Evolutionary conservation across 1,140 invertebrate genomes (phyloP).

Genomic region (Drosophila kurseongensis): DNA sequence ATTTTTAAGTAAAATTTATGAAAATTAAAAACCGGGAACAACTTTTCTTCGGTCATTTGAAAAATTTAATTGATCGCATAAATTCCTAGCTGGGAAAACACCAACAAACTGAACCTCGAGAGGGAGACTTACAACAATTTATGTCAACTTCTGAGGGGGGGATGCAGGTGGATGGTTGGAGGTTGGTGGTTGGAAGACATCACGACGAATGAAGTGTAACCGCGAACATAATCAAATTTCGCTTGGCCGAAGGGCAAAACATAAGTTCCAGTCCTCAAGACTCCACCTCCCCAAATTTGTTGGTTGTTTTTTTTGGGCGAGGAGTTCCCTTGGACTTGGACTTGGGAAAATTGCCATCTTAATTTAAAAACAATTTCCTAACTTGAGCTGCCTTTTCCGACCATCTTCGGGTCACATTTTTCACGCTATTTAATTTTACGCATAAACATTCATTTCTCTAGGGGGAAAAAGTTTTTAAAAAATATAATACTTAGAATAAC

Average conservation of each 20-base stretch:
- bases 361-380: conserved; percentile 71
- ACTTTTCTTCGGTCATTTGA: conserved; percentile 73
- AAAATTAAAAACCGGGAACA: conserved; percentile 73
- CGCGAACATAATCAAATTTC: conserved; percentile 77
- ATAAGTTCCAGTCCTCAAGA: conserved; percentile 27
- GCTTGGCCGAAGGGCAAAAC: conserved; percentile 11
- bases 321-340: neutral
- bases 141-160: conserved; percentile 51
- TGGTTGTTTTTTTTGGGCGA: conserved; percentile 1
- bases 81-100: conserved; percentile 54
- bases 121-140: conserved; percentile 46
- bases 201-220: conserved; percentile 76
- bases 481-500: neutral
- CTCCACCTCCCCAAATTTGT: conserved; percentile 12
- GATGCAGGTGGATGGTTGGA: neutral
- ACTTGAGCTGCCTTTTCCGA: conserved; percentile 8
- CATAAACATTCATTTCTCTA: conserved; percentile 58
- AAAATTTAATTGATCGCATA: conserved; percentile 81
- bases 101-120: conserved; percentile 9
- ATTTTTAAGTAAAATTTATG: conserved; percentile 78
- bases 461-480: conserved; percentile 16
- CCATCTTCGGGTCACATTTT: conserved; percentile 11
- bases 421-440: conserved; percentile 32
- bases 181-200: conserved; percentile 6
- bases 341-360: conserved; percentile 55